Evolutionary conservation across 2,797 vertebrate genomes (phyloP), one percentile per base, ranked within the genome.

Genomic region (Pseudopleuronectes americanus): DNA sequence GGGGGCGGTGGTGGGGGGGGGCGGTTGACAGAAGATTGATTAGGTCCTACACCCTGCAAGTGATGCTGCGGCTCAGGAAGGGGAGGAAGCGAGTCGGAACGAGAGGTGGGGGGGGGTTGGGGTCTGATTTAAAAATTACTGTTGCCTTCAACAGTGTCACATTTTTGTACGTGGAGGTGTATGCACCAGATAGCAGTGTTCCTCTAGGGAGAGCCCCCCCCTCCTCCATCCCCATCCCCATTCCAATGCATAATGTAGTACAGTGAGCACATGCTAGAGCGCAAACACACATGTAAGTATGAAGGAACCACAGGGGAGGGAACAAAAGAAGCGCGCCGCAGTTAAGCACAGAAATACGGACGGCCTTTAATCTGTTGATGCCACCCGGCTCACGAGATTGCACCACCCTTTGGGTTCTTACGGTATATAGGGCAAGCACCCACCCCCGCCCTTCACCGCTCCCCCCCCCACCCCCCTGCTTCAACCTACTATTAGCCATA

Each of bases 341-440:
- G 62, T 88, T 85, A 79, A 85, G 71, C 71, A 80, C 58, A 56
- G 62, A n/a, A n/a, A 81, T 66, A 26, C 62, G 81, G 59, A 48
- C 69, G 53, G 57, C 59, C 53, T 64, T 84, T 88, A 83, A 87
- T 89, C 86, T 82, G 57, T 66, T 74, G 82, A 67, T 85, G 70
- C 70, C 77, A 86, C 71, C 64, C 47, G 1, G 49, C 60, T 55
- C 62, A 71, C 73, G 57, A 62, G 54, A 81, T 85, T 81, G 48
- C 73, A 73, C 56, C 77, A 66, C 57, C 68, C 59, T 62, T 72
- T 79, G 36, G 55, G 41, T 84, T 79, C 23, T 61, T 74, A 38
- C 26, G 28, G 47, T 79, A 87, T 86, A 49, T 84, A 83, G 76
- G 80, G 36, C 75, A 85, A 73, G 4, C 14, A 21, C 64, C 68